Evolutionary conservation across 2,888 invertebrate species (phyloP), one percentile per base, ranked within the genome.

Genomic region (Synanthedon vespiformis): DNA sequence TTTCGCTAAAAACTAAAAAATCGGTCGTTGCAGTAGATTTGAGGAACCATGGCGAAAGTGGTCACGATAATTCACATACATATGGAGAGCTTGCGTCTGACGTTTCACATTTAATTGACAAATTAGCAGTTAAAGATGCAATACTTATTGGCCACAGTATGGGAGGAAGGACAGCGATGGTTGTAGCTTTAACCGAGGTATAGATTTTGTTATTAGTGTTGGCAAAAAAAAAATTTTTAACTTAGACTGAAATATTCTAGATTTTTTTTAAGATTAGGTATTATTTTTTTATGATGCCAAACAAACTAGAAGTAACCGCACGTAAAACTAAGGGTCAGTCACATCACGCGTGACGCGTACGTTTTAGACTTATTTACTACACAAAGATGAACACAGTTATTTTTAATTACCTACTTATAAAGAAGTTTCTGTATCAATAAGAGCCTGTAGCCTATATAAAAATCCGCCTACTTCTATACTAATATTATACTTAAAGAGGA

Each of bases 1-100:
- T 94, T n/a, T 88, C 90, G 57, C 79, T 88, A 49, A 77, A 77
- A 55, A 90, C 90, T 6, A 78, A 88, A 13, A 89, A 89, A 58
- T 89, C 89, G 80, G 94, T 96, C 0, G 89, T 94, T 55, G 89
- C 93, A 0, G 89, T 95, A 13, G 98, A 98, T 82, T 91, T 93
- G 0, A 89, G 98, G 64, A 98, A 98, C 80, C 98, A 98, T 79
- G 98, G 98, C 0, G 94, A 95, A 52, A 97, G 96, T 69, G 94
- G 95, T 0, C 96, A 96, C 67, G 77, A 89, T 0, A 57, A 73
- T 0, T 86, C 90, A 0, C 94, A 95, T 80, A 88, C 89, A 4
- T 96, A 96, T 69, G 67, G 78, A 0, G 89, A 90, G 49, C 90
- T 97, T 88, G 91, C 92, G 0, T 88, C 89, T 51, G 97, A 97